Base-by-base conservation (phyloP, 2,113 vertebrate species). In the Grammomys dolichurus region DNA sequence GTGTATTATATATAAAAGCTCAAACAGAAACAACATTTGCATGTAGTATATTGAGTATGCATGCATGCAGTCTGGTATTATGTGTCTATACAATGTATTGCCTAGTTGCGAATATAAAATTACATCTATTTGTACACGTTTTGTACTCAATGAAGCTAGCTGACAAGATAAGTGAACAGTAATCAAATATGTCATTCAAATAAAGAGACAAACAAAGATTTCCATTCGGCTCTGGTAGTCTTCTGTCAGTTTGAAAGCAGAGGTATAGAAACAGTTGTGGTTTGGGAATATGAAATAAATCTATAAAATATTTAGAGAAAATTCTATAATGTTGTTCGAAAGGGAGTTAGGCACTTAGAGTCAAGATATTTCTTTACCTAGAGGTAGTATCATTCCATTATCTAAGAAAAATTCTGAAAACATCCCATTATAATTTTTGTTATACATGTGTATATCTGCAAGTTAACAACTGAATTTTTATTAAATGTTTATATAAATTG, bases 131-230 rank as follows among this genome's bases (percentile, higher is more conserved):
- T 72, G 24, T 86, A 69, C 22, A 65, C 19, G 65, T 86, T 82
- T 7, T 89, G 7, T 87, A 81, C 19, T 91, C 80, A 89, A 5
- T 86, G 13, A 46, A 94, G 14, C 10, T 69, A 56, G 43, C 31
- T 84, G 76, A 93, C 63, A 91, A 88, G 90, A 69, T 60, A 92
- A 97, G 11, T 85, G 73, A 96, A 46, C 3, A 73, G 12, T 86
- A 93, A 93, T 87, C 31, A 93, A 97, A 96, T 73, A 33, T 56
- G n/a, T 91, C 73, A 85, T 73, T 97, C 63, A 95, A 60, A n/a
- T 69, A 43, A 92, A 91, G 94, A 89, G 48, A 63, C 28, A 95
- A 93, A 54, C 56, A 78, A 89, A 86, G 90, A 80, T 91, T 91
- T 33, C 70, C 13, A 69, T 84, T 73, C 31, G 85, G 24, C 67